Evolutionary conservation across 2,888 invertebrate species (phyloP).

Genomic region (Noctua fimbriata): DNA sequence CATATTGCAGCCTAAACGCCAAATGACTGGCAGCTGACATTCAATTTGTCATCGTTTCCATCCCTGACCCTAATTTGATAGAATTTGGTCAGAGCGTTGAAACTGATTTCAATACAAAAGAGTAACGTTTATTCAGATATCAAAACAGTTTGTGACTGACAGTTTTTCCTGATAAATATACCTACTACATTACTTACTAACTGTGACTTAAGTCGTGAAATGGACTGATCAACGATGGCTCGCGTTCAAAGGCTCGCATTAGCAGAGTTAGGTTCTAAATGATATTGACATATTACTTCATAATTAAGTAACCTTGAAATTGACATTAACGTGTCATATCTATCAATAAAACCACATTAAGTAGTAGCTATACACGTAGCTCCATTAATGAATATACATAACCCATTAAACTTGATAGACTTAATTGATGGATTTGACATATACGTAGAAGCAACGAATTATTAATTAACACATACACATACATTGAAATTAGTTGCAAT

Average conservation of each 20-base stretch:
- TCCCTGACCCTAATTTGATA: conserved; percentile 27
- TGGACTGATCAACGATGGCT: neutral
- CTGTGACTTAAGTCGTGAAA: neutral
- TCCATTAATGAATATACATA: conserved; percentile 19
- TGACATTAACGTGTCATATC: neutral
- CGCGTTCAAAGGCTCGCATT: neutral
- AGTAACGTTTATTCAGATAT: conserved; percentile 14
- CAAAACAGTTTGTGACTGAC: conserved; percentile 15
- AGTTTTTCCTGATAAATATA: conserved; percentile 8
- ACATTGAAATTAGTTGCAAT: conserved; percentile 15
- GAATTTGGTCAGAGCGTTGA: conserved; percentile 14
- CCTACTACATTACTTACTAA: neutral
- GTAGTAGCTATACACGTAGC: neutral
- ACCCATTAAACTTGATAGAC: conserved; percentile 16
- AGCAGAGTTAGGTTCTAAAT: neutral
- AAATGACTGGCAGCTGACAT: conserved; percentile 4
- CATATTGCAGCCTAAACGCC: conserved; percentile 6
- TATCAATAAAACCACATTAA: conserved; percentile 1
- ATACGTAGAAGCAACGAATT: conserved; percentile 19
- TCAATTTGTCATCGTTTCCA: conserved; percentile 20
- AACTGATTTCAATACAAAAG: conserved; percentile 38
- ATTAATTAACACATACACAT: conserved; percentile 16
- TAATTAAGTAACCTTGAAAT: neutral
- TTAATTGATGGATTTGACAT: conserved; percentile 30
- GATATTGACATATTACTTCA: neutral